Evolutionary conservation across 2,797 vertebrate species (phyloP), one percentile per base, ranked within the genome.

Genomic region (Syngnathus rostellatus): DNA sequence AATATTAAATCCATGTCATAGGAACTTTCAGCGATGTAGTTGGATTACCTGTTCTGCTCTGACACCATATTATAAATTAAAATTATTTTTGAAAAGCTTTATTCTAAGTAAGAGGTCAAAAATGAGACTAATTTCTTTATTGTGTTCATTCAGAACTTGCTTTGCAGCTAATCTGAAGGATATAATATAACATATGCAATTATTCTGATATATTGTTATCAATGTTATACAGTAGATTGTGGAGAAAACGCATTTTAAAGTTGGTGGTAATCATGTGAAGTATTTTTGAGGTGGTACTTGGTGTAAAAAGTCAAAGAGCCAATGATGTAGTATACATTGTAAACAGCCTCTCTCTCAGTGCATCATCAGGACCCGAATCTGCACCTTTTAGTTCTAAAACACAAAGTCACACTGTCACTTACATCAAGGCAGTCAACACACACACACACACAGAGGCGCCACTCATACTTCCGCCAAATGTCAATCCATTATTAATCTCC

Each of bases 401-500:
- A 46, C 67, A 43, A 31, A 16, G 54, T 57, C 38, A 40, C 64
- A 25, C 6, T 8, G 54, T 57, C 38, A 39, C 16, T 38, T 45
- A 40, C 11, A 23, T 12, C 48, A 6, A 62, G 6, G 54, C 21
- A 59, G 16, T 45, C 63, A 66, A 65, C 67, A 67, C 53, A 19
- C 21, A 9, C 38, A 37, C 53, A 31, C 21, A 48, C 38, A 23
- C 23, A 23, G 23, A 58, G 62, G 43, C 25, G 31, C 51, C 57
- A 19, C 39, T 40, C 51, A 57, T 38, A 62, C 48, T 23, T n/a
- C 50, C 54, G 58, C 16, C 43, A 31, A 40, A 7, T 63, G 19
- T 74, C 40, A 2, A 62, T 64, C 70, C 82, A 70, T 76, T 80
- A 81, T 68, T 43, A 74, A 69, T 80, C 66, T 67, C 72, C 68